Conservation (phyloP, 2,113 vertebrate species). For the Galbula dea region DNA sequence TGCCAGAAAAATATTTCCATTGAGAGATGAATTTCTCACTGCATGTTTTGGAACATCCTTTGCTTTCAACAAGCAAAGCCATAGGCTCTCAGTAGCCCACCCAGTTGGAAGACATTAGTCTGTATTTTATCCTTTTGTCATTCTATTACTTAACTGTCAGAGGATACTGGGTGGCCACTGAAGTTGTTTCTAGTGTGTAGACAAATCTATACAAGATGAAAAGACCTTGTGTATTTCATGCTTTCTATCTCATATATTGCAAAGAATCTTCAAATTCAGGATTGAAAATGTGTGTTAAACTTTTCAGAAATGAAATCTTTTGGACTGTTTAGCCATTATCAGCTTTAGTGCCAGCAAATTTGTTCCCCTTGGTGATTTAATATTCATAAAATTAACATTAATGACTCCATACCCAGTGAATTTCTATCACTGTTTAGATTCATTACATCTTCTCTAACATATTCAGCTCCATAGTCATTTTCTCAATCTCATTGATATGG, state of each 20-base stretch:
- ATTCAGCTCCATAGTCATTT: conserved; percentile 30
- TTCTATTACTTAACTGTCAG: not conserved
- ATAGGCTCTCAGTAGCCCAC: not conserved
- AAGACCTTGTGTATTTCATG: not conserved
- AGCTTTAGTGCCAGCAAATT: conserved; percentile 41
- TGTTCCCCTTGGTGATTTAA: conserved; percentile 54
- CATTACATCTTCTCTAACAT: conserved; percentile 7
- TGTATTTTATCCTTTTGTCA: not conserved
- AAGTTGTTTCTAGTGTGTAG: not conserved
- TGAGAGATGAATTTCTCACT: not conserved
- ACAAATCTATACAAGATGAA: not conserved
- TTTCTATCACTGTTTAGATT: conserved; percentile 57
- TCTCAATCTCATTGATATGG: conserved; percentile 40
- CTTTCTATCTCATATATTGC: not conserved
- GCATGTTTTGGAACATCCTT: not conserved
- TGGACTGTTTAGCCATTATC: conserved; percentile 40
- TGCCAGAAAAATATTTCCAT: not conserved
- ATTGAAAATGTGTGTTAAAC: not conserved
- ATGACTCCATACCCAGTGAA: conserved; percentile 30
- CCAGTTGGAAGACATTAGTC: not conserved
- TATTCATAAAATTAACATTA: conserved; percentile 59
- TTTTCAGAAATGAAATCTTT: conserved; percentile 17
- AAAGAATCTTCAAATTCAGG: not conserved
- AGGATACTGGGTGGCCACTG: not conserved
- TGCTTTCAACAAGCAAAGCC: not conserved